Evolutionary conservation across 2,888 invertebrate genomes (phyloP), one percentile per base, ranked within the genome.

Genomic region (Cantharis lateralis): DNA sequence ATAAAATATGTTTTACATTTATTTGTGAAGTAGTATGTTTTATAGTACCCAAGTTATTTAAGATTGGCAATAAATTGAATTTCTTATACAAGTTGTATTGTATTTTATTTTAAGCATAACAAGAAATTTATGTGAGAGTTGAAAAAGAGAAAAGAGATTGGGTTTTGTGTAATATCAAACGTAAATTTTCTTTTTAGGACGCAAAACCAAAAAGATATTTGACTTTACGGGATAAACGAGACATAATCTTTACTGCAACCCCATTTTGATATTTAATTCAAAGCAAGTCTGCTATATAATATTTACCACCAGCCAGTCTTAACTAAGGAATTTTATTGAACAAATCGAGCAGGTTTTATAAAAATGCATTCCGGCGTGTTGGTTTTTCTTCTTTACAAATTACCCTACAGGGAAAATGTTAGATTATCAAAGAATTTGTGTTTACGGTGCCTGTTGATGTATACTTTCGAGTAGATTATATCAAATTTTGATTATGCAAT

Each of bases 151-250:
- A 48, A 48, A 48, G 48, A 48, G 48, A 48, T 48, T 48, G 48
- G 48, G 48, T 48, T 48, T 24, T 48, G 48, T 48, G 73, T 73
- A 72, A 72, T 73, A 73, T 74, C 62, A 48, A 61, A 20, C 70
- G 66, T 74, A 74, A 74, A 74, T 74, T 66, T 32, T 66, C 16
- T 32, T 28, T 15, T 32, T 20, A 24, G 48, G 66, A 72, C 70
- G 68, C 63, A 66, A 74, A 70, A 62, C 32, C 7, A 13, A 66
- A 62, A 48, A 48, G 74, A 72, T 76, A 68, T 76, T 76, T 76
- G 76, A 72, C 71, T 76, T 72, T 72, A 76, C 72, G 64, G 76
- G 70, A 76, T 72, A 72, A 76, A 70, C 68, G 72, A 72, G 72
- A 63, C 76, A 71, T 76, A 72, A 76, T 76, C 76, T 76, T 76